Evolutionary conservation across 2,113 vertebrate species (phyloP).

Genomic region (Thermophis baileyi): DNA sequence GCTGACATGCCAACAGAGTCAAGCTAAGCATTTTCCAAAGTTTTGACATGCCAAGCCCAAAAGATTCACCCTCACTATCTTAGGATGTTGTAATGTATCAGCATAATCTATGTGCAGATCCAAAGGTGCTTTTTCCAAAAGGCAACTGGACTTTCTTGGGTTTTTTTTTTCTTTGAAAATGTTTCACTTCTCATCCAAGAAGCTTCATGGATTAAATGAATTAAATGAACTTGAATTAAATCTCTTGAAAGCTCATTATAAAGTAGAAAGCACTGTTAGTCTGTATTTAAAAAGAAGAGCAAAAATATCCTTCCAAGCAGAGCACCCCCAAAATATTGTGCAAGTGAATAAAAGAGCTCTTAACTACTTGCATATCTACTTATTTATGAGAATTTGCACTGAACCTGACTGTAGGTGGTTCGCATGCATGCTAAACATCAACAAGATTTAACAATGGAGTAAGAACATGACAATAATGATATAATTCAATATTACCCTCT

Average conservation of each 20-base stretch:
- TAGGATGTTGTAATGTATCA: no score
- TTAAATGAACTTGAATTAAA: not conserved
- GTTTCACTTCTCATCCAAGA: not conserved
- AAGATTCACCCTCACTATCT: no score
- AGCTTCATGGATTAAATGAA: not conserved
- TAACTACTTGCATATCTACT: not conserved
- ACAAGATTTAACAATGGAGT: no score
- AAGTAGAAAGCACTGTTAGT: not conserved
- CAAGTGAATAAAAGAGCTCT: not conserved
- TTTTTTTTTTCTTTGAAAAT: no score
- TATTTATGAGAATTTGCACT: not conserved
- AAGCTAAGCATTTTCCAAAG: no score
- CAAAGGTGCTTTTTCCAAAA: no score
- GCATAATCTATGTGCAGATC: no score
- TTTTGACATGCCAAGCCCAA: no score
- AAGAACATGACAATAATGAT: not conserved
- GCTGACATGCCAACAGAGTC: no score
- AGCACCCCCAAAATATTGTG: not conserved
- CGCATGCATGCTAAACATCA: no score
- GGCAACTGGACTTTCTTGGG: no score
- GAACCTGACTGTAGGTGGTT: not conserved
- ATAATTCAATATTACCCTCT: not conserved
- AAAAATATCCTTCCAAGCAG: not conserved
- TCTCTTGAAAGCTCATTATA: not conserved
- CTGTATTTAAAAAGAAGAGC: not conserved